Evolutionary conservation across 2,888 invertebrate genomes (phyloP).

Genomic region (Dryobotodes eremita): DNA sequence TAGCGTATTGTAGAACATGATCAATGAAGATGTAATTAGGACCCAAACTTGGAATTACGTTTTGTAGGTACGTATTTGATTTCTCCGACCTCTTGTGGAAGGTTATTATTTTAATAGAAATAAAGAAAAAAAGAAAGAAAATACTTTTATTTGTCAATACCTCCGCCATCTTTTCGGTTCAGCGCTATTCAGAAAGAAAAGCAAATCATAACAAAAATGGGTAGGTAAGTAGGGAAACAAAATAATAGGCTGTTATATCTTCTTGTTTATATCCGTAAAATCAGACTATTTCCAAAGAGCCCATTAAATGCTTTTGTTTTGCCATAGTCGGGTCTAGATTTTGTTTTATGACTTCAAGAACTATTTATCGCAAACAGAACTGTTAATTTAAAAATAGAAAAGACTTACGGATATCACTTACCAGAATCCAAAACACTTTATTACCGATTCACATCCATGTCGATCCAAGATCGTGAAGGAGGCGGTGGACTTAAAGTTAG

Average conservation of each 20-base stretch:
- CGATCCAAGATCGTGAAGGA: slow-evolving; percentile 8
- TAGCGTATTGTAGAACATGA: slow-evolving; percentile 8
- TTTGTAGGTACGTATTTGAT: neutral
- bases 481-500: slow-evolving; percentile 16
- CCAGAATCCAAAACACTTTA: slow-evolving; percentile 12
- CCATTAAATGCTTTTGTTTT: neutral
- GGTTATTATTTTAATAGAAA: neutral
- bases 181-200: neutral
- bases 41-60: neutral
- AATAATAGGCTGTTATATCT: too few species aligned
- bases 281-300: neutral
- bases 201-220: neutral
- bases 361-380: neutral
- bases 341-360: neutral
- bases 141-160: too few species aligned
- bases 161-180: neutral
- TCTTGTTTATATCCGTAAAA: neutral
- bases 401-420: neutral
- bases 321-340: too few species aligned
- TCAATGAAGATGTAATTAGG: slow-evolving; percentile 22
- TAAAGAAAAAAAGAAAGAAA: too few species aligned
- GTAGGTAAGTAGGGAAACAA: neutral
- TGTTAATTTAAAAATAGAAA: neutral
- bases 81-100: neutral
- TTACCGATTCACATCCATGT: neutral